These are phyloP conservation scores for Sakesphorus luctuosus DNA, from an alignment of 2,113 vertebrate species.

Conservation along the genomic window DNA sequence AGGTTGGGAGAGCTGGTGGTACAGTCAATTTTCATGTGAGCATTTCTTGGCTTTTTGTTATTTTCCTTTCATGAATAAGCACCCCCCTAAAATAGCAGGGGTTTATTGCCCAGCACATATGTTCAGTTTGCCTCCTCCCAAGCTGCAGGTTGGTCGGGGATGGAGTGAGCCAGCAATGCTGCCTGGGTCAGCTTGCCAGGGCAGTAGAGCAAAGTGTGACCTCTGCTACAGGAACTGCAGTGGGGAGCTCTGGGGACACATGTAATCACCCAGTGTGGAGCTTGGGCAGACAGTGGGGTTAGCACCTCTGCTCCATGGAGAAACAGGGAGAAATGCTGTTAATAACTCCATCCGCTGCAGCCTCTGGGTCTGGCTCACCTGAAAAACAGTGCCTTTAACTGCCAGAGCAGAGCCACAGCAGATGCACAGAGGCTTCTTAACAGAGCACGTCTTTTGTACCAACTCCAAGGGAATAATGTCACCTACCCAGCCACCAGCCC, in stretches of 20 bases:
- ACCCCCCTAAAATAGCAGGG: neutral
- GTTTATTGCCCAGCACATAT: neutral
- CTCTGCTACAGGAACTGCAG: neutral
- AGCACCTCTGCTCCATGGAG: neutral
- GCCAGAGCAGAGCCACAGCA: accelerated
- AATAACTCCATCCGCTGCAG: neutral
- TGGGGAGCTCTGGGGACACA: neutral
- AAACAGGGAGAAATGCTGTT: neutral
- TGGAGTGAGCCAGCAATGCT: neutral
- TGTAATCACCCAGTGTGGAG: neutral
- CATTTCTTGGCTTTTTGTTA: neutral
- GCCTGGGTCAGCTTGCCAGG: neutral
- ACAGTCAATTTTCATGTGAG: neutral
- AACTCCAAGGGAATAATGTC: slow-evolving; percentile 49
- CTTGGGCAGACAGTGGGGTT: neutral
- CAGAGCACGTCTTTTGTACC: neutral
- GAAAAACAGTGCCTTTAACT: neutral
- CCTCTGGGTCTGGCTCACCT: neutral
- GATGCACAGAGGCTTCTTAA: neutral
- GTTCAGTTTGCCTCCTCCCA: neutral
- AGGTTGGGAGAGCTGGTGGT: neutral
- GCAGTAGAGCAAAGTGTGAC: neutral
- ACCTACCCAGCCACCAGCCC: slow-evolving; percentile 22
- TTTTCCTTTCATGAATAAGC: neutral
- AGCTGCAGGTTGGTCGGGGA: neutral